phyloP scores from a whole-genome alignment of 2,797 vertebrate species.

The Cryptoprocta ferox region DNA sequence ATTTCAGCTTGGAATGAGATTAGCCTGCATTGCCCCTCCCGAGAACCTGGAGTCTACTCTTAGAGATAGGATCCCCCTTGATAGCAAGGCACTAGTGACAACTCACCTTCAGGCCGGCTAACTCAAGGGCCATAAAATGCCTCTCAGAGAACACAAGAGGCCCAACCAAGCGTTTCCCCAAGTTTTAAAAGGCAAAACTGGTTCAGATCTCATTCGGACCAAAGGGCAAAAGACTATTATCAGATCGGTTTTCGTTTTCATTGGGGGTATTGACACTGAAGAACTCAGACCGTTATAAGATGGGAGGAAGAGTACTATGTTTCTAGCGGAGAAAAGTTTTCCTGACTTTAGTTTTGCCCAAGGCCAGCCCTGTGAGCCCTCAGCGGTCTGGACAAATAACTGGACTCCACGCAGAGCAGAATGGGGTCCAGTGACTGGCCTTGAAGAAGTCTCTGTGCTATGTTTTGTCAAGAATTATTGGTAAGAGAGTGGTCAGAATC shows the following conservation, averaged over 20 bases:
- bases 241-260: neutral
- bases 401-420: neutral
- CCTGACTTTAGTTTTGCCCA: neutral
- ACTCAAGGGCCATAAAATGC: neutral
- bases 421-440: neutral
- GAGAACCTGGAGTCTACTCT: neutral
- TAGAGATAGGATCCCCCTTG: neutral
- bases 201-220: neutral
- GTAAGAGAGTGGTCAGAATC: neutral
- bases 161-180: neutral
- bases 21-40: neutral
- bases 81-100: neutral
- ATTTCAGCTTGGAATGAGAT: conserved; percentile 16
- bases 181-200: neutral
- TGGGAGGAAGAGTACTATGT: neutral
- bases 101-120: neutral
- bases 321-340: neutral
- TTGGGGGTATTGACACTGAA: neutral
- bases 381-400: neutral
- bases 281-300: neutral
- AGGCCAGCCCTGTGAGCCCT: neutral
- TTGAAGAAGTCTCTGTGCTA: neutral
- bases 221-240: neutral
- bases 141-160: neutral
- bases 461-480: neutral